Evolutionary conservation across 2,113 vertebrate genomes (phyloP), one percentile per base, ranked within the genome.

Genomic region (Odontophorus gujanensis): DNA sequence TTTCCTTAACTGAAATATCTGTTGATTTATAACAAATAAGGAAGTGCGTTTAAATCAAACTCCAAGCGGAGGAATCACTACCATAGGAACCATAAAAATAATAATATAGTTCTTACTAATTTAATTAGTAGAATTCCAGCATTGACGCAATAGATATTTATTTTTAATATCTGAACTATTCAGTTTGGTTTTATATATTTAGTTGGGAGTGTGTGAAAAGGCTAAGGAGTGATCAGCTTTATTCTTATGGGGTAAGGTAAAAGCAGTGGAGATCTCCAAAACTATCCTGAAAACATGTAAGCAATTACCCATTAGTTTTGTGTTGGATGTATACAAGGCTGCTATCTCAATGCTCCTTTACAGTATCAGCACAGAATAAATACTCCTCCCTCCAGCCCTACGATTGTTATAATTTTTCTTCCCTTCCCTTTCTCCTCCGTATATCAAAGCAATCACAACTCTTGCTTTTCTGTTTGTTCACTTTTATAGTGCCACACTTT

Each of bases 41-140:
- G 26, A 78, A 89, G 78, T 34, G 7, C 12, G 66, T 87, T 76
- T 93, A 90, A 53, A 93, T 87, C 82, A 91, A 65, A 80, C 15
- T 50, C 25, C 42, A 81, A 66, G 12, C 71, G 34, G 10, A 65
- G 19, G 20, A 79, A 75, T 22, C 61, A 71, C 10, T 47, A 59
- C 34, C 38, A 85, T 2, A 7, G 42, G 28, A 90, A 38, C 19
- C 8, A 22, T 17, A 76, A 28, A 28, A 53, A 63, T 53, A 53
- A 63, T 47, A 66, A 66, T n/a, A 19, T n/a, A 55, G 42, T n/a
- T 66, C 2, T 0, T 50, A 67, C 62, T 50, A 66, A 69, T 45
- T 57, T n/a, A 62, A 83, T 14, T 16, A 81, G 57, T 50, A 19
- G 71, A 93, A 74, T 45, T 62, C 17, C n/a, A 25, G 26, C 18